Evolutionary conservation across 2,113 vertebrate genomes (phyloP), one percentile per base, ranked within the genome.

Genomic region (Chaenocephalus aceratus): DNA sequence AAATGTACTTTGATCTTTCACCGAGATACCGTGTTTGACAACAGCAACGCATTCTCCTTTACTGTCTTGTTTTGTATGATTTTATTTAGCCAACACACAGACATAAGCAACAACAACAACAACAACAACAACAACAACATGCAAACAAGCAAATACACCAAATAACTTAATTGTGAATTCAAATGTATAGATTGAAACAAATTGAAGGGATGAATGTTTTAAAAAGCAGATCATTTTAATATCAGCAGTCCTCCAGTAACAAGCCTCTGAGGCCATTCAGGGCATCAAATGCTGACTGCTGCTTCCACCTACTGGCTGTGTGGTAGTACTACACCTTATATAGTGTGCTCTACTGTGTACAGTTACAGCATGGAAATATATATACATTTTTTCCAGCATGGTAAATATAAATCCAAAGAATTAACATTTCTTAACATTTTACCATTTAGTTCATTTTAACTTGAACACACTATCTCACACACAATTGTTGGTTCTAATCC

Each of bases 241-340:
- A 41, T 5, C 36, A 41, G 36, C 1, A 41, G 36, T 41, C 30
- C 8, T 76, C 21, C n/a, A 13, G 41, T 15, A n/a, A n/a, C 7
- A 41, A 44, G 5, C 12, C 15, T 69, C 16, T 52, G n/a, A 75
- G 26, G 13, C 44, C 14, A 0, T 0, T 66, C 16, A 54, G 59
- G 10, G 53, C 1, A 13, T 67, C 44, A 88, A 34, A 63, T 45
- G 13, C 64, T 71, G 75, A 41, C 15, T 1, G 5, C 74, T 87
- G 85, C 75, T 69, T 49, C 92, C 93, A 78, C 61, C 89, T 88
- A 57, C 77, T 92, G 93, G 88, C 23, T 16, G 1, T 11, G 1
- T 41, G 44, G 49, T 68, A 72, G 58, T 77, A 93, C 77, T 82
- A 51, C 70, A 82, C 21, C 15, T 75, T n/a, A 30, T 41, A 0